phyloP scores from a whole-genome alignment of 2,113 vertebrate genomes.

The Ursus arctos region DNA sequence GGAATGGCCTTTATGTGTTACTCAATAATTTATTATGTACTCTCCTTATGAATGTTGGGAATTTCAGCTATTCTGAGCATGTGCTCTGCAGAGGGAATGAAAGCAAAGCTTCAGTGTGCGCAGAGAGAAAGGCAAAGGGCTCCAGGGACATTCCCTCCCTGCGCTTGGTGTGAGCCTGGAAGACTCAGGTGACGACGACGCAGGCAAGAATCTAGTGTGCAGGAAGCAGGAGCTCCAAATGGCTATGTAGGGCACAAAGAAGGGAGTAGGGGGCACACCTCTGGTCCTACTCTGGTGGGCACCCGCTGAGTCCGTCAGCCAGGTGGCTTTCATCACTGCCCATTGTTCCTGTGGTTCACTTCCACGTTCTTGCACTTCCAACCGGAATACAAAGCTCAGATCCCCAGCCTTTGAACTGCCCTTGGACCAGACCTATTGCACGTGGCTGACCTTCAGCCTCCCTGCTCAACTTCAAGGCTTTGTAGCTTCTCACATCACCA shows the following conservation, averaged over 20 bases:
- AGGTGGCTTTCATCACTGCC: neutral
- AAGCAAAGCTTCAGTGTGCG: conserved; percentile 79
- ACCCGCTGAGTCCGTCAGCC: neutral
- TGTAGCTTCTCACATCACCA: neutral
- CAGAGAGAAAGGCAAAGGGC: conserved; percentile 72
- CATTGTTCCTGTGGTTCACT: neutral
- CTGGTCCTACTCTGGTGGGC: no score
- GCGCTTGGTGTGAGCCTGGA: conserved; percentile 67
- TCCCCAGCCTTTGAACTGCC: neutral
- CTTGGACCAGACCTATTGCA: neutral
- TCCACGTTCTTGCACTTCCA: neutral
- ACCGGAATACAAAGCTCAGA: neutral
- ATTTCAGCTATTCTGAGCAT: conserved; percentile 84
- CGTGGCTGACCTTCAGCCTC: neutral
- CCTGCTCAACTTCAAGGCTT: no score
- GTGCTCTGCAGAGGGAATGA: conserved; percentile 75
- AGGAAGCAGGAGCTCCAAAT: neutral
- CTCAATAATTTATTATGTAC: conserved; percentile 80
- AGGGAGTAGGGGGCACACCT: neutral
- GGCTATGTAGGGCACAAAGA: neutral
- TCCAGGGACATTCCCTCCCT: conserved; percentile 67
- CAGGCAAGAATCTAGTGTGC: neutral
- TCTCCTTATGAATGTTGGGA: conserved; percentile 73
- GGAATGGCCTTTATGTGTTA: conserved; percentile 49
- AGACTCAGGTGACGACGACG: neutral